Conservation (phyloP, 2,888 invertebrate genomes). For the Caenorhabditis wallacei region DNA sequence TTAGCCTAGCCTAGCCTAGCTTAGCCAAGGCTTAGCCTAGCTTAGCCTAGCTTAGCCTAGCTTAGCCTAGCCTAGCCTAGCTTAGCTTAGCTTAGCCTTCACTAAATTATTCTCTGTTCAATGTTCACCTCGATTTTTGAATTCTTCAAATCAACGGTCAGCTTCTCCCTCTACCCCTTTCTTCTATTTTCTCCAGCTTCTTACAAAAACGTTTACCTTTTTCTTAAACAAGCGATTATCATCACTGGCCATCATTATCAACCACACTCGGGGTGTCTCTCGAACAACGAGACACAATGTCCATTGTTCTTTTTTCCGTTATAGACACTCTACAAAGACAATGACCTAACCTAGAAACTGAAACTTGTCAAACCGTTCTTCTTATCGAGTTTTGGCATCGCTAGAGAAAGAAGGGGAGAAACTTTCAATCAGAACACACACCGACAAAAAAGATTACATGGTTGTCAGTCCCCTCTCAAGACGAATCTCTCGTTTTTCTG, state of each 20-base stretch:
- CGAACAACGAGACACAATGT: conserved; percentile 47
- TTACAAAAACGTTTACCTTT: conserved; percentile 21
- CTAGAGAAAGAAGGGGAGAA: background rate
- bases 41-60: no score
- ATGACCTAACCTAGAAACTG: conserved; percentile 35
- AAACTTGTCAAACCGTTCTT: conserved; percentile 49
- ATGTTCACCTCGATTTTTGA: conserved; percentile 36
- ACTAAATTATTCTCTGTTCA: background rate
- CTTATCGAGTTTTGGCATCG: conserved; percentile 54
- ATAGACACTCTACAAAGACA: conserved; percentile 28
- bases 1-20: no score
- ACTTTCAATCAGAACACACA: conserved; percentile 30
- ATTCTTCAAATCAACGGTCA: background rate
- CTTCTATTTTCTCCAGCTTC: background rate
- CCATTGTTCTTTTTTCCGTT: conserved; percentile 59
- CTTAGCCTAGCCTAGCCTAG: no score
- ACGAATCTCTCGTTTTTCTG: no score
- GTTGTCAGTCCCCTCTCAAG: conserved; percentile 55
- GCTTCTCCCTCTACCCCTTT: no score
- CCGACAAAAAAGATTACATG: conserved; percentile 32
- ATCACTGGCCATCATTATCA: conserved; percentile 54
- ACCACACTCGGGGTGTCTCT: background rate
- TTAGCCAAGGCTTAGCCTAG: no score
- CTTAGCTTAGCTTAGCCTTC: no score
- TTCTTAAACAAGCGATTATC: background rate